These are phyloP conservation scores for Spodoptera littoralis DNA, from an alignment of 2,888 invertebrate species.

Conservation along the genomic window DNA sequence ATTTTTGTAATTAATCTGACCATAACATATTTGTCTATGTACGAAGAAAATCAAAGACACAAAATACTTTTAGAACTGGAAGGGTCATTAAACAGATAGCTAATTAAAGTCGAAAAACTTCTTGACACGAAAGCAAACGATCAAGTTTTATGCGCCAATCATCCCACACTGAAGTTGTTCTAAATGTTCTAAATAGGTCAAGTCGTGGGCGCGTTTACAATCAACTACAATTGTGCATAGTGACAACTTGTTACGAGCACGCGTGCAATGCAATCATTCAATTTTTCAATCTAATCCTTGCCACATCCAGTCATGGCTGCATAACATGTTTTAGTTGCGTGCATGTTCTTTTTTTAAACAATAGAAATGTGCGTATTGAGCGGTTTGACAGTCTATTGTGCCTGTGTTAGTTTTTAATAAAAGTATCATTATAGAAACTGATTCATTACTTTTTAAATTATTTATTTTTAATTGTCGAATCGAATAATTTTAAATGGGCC, in stretches of 20 bases:
- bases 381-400: no score
- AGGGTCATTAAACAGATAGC: neutral
- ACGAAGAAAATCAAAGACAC: neutral
- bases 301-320: conserved; percentile 19
- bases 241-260: conserved; percentile 34
- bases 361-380: no score
- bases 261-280: conserved; percentile 32
- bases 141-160: conserved; percentile 16
- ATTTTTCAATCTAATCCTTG: conserved; percentile 37
- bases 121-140: conserved; percentile 4
- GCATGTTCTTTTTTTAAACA: no score
- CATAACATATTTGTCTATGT: neutral
- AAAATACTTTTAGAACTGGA: neutral
- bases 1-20: neutral
- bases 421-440: no score
- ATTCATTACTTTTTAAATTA: no score
- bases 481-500: no score
- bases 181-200: conserved; percentile 30
- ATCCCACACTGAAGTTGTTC: conserved; percentile 25
- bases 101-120: conserved; percentile 1
- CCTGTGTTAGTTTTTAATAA: no score
- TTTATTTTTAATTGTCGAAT: no score
- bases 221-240: conserved; percentile 45
- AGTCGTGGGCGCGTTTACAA: conserved; percentile 34
- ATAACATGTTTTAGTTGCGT: neutral